Evolutionary conservation across 1,140 invertebrate species (phyloP), one percentile per base, ranked within the genome.

Genomic region (Heliconius eleuchia): DNA sequence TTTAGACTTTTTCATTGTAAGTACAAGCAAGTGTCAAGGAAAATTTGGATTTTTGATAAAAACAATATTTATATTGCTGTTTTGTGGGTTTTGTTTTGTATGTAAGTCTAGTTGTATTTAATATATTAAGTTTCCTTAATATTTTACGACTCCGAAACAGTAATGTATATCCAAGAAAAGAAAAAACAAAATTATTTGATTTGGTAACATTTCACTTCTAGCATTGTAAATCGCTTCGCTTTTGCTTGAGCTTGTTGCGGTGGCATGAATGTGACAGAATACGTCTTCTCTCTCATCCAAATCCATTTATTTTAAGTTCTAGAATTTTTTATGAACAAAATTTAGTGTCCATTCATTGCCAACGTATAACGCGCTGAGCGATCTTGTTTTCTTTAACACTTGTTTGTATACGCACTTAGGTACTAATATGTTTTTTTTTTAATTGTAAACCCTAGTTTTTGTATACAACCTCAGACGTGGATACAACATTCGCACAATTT

Each of bases 381-480:
- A 89, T 86, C 82, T 91, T 87, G 86, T 89, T 92, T 91, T 92
- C 89, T 90, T 91, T 94, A 94, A 94, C 92, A 94, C 92, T 94
- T 94, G 92, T 93, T 94, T 94, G 92, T 94, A 93, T 90, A 87
- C 76, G 84, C 86, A 84, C 77, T 80, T 91, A 89, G 87, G 85
- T 86, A 94, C 91, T 94, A 92, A 94, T 94, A 85, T 78, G 80
- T 87, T 89, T 74, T 81, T 70, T 79, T 87, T 89, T 74, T 78
- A 73, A 84, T 87, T 90, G 84, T 89, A 85, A 84, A 84, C 78
- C 84, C 81, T 84, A 84, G 81, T 86, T 84, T 85, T 86, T 85
- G 84, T 84, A 84, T 84, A 82, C 57, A 73, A 82, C 77, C 71
- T 75, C 79, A 82, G 76, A 82, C 57, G 57, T 73, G 30, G 39